Percentiles rank a stretch among this genome's conserved stretches.
phyloP scores from a whole-genome alignment of 2,797 vertebrate species.

The Pipistrellus nathusii region DNA sequence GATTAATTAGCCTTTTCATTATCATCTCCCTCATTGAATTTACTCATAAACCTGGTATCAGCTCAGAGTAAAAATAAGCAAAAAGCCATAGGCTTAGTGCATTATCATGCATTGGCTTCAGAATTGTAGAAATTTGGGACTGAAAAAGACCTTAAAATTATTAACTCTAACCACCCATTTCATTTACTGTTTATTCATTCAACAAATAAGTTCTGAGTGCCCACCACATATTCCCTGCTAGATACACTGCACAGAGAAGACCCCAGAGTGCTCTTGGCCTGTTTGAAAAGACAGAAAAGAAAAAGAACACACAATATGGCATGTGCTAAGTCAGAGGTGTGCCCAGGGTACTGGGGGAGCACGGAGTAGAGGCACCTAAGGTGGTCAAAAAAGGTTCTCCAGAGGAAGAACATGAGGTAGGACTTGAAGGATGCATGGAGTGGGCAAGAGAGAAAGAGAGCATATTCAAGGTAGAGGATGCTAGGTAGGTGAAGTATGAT shows the following conservation, averaged over 20 bases:
- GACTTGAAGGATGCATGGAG: not conserved
- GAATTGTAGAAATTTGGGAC: not conserved
- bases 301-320: not conserved
- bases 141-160: conserved; percentile 26
- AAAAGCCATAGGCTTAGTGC: not conserved
- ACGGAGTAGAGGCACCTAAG: not conserved
- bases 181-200: not conserved
- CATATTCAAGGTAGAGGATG: not conserved
- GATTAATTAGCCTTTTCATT: conserved; percentile 43
- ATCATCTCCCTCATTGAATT: not conserved
- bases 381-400: not conserved
- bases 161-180: not conserved
- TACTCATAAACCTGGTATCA: conserved; percentile 28
- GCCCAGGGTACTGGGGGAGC: not conserved
- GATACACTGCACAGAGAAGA: not conserved
- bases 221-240: not conserved
- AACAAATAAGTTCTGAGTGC: not conserved
- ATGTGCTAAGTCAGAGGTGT: not conserved
- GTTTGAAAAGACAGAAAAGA: not conserved
- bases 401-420: not conserved
- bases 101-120: not conserved
- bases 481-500: not conserved
- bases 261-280: not conserved
- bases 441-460: not conserved
- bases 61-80: not conserved